These are phyloP conservation scores for Cercocebus atys DNA, from an alignment of 2,113 vertebrate species.

Conservation along the genomic window DNA sequence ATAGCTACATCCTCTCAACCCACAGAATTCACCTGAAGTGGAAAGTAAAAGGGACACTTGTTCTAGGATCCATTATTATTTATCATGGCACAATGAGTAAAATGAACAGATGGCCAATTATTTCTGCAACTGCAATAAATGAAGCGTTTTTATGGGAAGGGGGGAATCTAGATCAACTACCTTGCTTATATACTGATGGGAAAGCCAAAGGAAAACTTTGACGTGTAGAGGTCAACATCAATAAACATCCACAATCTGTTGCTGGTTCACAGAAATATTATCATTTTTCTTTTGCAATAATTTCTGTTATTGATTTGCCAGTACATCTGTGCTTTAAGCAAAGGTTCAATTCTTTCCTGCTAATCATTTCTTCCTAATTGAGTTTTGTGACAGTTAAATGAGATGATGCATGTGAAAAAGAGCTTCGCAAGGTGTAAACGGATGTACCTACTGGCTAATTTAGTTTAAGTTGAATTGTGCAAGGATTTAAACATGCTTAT, in stretches of 20 bases:
- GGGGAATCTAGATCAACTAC: background rate
- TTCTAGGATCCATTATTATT: slow-evolving; percentile 28
- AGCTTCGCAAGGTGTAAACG: slow-evolving; percentile 17
- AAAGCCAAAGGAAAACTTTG: slow-evolving; percentile 18
- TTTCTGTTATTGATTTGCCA: slow-evolving; percentile 32
- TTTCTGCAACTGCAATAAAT: slow-evolving; percentile 75
- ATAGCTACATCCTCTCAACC: background rate
- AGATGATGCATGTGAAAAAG: slow-evolving; percentile 33
- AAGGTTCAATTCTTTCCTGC: slow-evolving; percentile 12
- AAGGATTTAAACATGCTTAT: slow-evolving; percentile 45
- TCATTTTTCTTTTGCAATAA: slow-evolving; percentile 56
- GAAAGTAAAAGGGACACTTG: slow-evolving; percentile 3
- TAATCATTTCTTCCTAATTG: slow-evolving; percentile 55
- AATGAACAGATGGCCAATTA: slow-evolving; percentile 81
- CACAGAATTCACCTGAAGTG: background rate
- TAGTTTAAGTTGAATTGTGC: slow-evolving; percentile 44
- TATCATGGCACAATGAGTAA: slow-evolving; percentile 52
- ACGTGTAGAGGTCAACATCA: slow-evolving; percentile 2
- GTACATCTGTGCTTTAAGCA: slow-evolving; percentile 38
- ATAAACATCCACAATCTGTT: slow-evolving; percentile 27
- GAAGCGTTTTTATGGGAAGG: background rate
- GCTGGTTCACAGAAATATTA: background rate
- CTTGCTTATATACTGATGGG: background rate
- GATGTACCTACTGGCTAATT: background rate
- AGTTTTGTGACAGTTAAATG: slow-evolving; percentile 42